Percentiles rank a stretch among this genome's conserved stretches.
phyloP scores from a whole-genome alignment of 2,797 vertebrate genomes.

The Tragopan temminckii region DNA sequence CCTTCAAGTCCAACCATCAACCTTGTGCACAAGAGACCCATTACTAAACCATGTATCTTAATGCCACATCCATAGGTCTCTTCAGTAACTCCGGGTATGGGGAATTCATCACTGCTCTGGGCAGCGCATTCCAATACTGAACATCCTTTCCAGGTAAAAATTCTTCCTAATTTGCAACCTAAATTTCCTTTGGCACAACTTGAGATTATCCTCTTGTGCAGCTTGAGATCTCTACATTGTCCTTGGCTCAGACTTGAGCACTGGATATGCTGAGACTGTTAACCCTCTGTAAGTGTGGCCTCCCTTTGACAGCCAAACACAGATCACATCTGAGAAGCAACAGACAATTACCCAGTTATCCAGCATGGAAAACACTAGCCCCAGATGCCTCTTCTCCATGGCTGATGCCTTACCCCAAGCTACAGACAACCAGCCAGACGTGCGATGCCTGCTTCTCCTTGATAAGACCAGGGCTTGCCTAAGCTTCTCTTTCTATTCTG shows the following conservation, averaged over 20 bases:
- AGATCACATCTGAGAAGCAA: not conserved
- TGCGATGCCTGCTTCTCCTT: not conserved
- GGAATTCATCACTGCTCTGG: not conserved
- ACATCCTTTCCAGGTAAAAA: not conserved
- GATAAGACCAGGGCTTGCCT: not conserved
- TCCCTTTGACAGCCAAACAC: not conserved
- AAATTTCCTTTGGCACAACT: not conserved
- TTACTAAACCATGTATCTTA: not conserved
- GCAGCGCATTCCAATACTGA: not conserved
- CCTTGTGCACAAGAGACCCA: not conserved
- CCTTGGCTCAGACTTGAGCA: not conserved
- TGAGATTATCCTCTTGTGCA: not conserved
- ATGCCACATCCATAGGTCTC: not conserved
- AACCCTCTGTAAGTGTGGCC: not conserved
- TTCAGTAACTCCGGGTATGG: not conserved
- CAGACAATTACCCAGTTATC: not conserved
- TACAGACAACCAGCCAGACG: not conserved
- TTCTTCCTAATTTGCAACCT: not conserved
- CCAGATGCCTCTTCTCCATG: not conserved
- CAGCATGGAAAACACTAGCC: not conserved
- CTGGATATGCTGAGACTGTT: not conserved
- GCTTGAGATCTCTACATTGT: not conserved
- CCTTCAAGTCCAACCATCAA: not conserved
- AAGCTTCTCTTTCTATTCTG: not conserved
- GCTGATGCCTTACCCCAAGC: not conserved